Base-by-base conservation (phyloP, 1,140 invertebrate genomes). In the Aphidius gifuensis region DNA sequence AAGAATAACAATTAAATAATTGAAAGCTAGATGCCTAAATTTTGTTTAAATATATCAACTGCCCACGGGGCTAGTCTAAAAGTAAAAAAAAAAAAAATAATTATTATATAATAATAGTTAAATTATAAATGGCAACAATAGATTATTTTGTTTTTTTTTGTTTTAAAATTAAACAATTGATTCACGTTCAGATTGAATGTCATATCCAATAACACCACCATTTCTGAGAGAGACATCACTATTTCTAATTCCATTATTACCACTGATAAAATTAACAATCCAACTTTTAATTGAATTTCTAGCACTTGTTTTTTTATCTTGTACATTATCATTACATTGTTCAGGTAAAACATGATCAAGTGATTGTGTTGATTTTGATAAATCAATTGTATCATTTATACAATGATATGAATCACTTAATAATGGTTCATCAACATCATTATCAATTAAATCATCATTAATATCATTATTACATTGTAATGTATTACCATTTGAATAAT, bases 331-430 rank as follows among this genome's bases (percentile, higher is more conserved):
- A 16, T 68, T 74, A 61, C 69, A 80, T 68, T 73, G 77, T 68
- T 71, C 85, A 69, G 72, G 80, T 69, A 82, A 83, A 23, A 88
- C 80, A 66, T 86, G 85, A 81, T 92, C 90, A 32, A 92, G 78
- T n/a, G 90, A 92, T 67, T 85, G 86, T 87, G 90, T 92, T 68
- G 88, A 84, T 76, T 90, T 90, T 32, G 85, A 75, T 38, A 79
- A 80, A 63, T n/a, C 53, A 11, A 43, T 6, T 43, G 11, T 38
- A 11, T 82, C 74, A 71, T 84, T 78, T 65, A 86, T 77, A 71
- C 83, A 81, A 62, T 81, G 46, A 72, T 73, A 72, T 78, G 78
- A 64, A 70, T 76, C 71, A 66, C 79, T 66, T n/a, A 87, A 69
- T 58, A 87, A 66, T 8, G 85, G 85, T n/a, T 80, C 80, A 55